Evolutionary conservation across 2,888 invertebrate species (phyloP), one percentile per base, ranked within the genome.

Genomic region (Stenurella melanura): DNA sequence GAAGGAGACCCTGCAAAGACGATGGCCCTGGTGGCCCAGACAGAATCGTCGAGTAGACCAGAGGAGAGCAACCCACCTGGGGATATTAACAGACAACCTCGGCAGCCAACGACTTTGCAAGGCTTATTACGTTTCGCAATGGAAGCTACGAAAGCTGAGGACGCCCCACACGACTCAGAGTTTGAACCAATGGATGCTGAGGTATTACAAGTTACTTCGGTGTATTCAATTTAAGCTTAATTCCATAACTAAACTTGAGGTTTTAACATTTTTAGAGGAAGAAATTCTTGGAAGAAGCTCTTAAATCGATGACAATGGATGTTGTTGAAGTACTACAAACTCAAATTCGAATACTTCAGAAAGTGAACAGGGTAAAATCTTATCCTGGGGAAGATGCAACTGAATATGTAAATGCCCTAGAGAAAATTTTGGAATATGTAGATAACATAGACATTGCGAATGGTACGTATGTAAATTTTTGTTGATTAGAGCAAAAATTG

Each of bases 361-460:
- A 92, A 69, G 89, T 91, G 0, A 90, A 91, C 30, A 90, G 90
- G 69, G 83, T 88, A 21, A 83, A 87, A 0, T n/a, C 6, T n/a
- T n/a, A 50, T 34, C 89, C 87, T 0, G 91, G 92, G 0, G 90
- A 91, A 5, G 90, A 94, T 74, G 91, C 93, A 0, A 88, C 91
- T 0, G 92, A 93, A 26, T 92, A 93, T 70, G 90, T 91, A 66
- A 85, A 89, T n/a, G 93, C 95, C 0, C 91, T 97, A n/a, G 93
- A 93, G 38, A 91, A 91, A 54, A 91, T 97, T 18, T 87, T 92
- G 18, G 94, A 95, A 69, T 92, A 92, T 85, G 92, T 95, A 68
- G 95, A 95, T 86, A 93, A 94, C 80, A 92, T 96, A 58, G 96
- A 97, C 89, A 91, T 94, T 75, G 96, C 97, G 0, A 95, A 94